Evolutionary conservation across 2,113 vertebrate species (phyloP), one percentile per base, ranked within the genome.

Genomic region (Heterotis niloticus): DNA sequence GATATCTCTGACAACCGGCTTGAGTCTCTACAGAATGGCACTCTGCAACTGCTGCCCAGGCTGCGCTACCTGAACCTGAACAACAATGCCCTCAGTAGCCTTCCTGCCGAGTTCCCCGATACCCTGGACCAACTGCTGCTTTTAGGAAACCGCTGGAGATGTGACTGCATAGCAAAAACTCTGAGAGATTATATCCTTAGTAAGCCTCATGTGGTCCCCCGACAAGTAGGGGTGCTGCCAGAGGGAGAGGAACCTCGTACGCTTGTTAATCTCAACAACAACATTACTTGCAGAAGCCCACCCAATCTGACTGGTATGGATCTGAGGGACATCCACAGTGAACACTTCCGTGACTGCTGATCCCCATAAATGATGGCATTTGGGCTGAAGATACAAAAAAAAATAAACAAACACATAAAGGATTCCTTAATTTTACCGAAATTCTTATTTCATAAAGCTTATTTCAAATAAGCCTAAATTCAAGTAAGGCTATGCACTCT

Each of bases 71-170:
- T 99, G 73, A 96, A 91, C 82, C 83, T 98, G 65, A 88, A 90
- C 73, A 93, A 92, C 59, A 98, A 99, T 86, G 90, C 88, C 0
- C 83, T 99, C 80, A 90, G 88, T 69, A 91, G 81, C 79, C 88
- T 98, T 44, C 70, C 90, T 1, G 80, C 88, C 7, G 90, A 90
- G 75, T 87, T 92, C 76, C 88, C 92, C 0, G 88, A 91, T 0
- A 12, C 78, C 11, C 89, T 98, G 81, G 93, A 96, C 82, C 96
- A 95, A 86, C 92, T 99, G 26, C 94, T 96, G 94, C 90, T 99
- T 0, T 93, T 92, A 52, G 95, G 94, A 9, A 98, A 99, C 89
- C 88, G 85, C 14, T 99, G 97, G 97, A 92, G 91, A 77, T 99
- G 97, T 71, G 84, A 95, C 85, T 99, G 98, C 77, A 87, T 88